Conservation (phyloP, 1,140 invertebrate genomes). For the Drosophila repleta region DNA sequence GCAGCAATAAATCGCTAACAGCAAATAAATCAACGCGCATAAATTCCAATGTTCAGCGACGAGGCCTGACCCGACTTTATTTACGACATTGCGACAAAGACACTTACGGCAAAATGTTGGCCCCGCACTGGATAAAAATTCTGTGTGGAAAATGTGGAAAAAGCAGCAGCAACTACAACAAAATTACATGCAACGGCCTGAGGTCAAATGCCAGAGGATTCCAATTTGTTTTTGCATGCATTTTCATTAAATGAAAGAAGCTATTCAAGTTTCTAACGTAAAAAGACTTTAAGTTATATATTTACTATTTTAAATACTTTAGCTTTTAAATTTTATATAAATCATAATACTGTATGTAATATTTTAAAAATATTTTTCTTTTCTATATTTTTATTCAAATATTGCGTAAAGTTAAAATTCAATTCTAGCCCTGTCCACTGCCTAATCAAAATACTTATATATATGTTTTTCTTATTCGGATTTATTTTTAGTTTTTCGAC, state of each 20-base stretch:
- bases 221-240: conserved; percentile 17
- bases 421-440: too few species aligned
- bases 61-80: conserved; percentile 76
- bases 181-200: not conserved
- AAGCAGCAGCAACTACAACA: not conserved
- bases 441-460: too few species aligned
- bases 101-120: conserved; percentile 74
- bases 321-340: not conserved
- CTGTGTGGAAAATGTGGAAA: conserved; percentile 1
- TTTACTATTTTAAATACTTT: not conserved
- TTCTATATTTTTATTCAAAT: too few species aligned
- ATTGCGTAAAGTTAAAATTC: too few species aligned
- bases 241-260: not conserved
- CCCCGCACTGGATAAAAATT: conserved; percentile 37
- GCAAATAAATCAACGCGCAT: conserved; percentile 83
- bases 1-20: conserved; percentile 83
- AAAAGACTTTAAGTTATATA: not conserved
- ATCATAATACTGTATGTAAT: too few species aligned
- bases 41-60: conserved; percentile 82
- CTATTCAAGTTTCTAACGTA: not conserved
- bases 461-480: too few species aligned
- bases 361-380: too few species aligned
- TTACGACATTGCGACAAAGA: conserved; percentile 82
- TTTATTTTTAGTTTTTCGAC: too few species aligned
- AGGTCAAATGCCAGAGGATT: conserved; percentile 4